These are phyloP conservation scores for Psephotus haematonotus DNA, from an alignment of 2,113 vertebrate genomes.

Conservation along the genomic window DNA sequence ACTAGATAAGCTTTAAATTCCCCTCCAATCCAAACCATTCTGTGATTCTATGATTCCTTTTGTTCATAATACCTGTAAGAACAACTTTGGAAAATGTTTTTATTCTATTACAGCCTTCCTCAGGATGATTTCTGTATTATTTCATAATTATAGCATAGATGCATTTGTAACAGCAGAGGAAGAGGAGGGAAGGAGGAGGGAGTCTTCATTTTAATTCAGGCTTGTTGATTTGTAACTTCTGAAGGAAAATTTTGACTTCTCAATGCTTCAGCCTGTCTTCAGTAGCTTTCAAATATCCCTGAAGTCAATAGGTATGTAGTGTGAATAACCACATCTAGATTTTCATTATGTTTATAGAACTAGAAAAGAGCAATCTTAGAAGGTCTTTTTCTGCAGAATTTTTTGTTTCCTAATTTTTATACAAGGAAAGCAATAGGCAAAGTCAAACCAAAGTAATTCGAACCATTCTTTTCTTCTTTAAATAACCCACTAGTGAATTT, in stretches of 20 bases:
- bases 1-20: background rate
- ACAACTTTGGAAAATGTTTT: background rate
- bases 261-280: background rate
- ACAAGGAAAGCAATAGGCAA: background rate
- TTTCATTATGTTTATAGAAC: background rate
- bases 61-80: background rate
- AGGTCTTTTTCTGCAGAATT: background rate
- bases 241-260: background rate
- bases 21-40: background rate
- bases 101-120: background rate
- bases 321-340: background rate
- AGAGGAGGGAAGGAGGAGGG: background rate
- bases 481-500: conserved; percentile 30
- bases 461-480: conserved; percentile 23
- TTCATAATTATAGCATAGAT: background rate
- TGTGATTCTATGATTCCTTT: background rate
- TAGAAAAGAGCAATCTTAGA: background rate
- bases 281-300: background rate
- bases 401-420: background rate
- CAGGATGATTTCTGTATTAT: background rate
- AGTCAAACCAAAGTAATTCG: conserved; percentile 12
- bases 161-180: background rate
- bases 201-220: background rate
- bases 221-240: background rate
- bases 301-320: fast-evolving